Percentiles rank a stretch among this genome's conserved stretches.
These are phyloP conservation scores for Himalopsyche japonica DNA, from an alignment of 2,888 invertebrate genomes.

Conservation along the genomic window DNA sequence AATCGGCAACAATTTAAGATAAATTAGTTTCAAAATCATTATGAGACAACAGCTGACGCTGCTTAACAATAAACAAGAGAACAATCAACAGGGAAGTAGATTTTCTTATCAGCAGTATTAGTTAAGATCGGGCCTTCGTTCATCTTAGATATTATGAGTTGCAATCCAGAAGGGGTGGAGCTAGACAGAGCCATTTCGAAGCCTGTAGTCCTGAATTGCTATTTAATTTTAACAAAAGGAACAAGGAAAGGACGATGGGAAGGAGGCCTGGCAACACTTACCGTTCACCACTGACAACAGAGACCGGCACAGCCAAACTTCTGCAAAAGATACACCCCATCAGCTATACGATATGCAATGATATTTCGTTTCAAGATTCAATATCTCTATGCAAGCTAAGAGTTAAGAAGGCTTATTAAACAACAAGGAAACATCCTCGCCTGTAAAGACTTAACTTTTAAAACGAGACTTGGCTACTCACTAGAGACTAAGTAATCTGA, in stretches of 20 bases:
- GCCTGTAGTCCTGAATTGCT: conserved; percentile 15
- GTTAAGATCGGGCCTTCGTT: background rate
- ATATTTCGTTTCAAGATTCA: background rate
- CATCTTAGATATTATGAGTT: background rate
- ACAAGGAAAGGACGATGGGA: conserved; percentile 44
- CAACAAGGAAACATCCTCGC: background rate
- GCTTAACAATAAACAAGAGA: background rate
- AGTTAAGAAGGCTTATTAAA: background rate
- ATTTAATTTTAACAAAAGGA: background rate
- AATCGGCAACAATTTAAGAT: conserved; percentile 36
- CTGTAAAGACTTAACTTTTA: background rate
- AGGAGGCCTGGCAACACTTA: conserved; percentile 67
- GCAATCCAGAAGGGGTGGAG: background rate
- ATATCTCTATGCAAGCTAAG: background rate
- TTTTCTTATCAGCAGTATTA: background rate
- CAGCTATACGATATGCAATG: conserved; percentile 53
- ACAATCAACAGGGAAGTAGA: background rate
- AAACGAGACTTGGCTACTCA: background rate
- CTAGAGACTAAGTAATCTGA: background rate
- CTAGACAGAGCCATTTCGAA: background rate
- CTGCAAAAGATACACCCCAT: conserved; percentile 81
- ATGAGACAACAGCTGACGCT: conserved; percentile 4
- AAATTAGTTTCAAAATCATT: conserved; percentile 33
- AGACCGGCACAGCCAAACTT: conserved; percentile 70
- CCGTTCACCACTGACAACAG: conserved; percentile 66